These are phyloP conservation scores for Etheostoma cragini DNA, from an alignment of 2,113 vertebrate species.

Conservation along the genomic window DNA sequence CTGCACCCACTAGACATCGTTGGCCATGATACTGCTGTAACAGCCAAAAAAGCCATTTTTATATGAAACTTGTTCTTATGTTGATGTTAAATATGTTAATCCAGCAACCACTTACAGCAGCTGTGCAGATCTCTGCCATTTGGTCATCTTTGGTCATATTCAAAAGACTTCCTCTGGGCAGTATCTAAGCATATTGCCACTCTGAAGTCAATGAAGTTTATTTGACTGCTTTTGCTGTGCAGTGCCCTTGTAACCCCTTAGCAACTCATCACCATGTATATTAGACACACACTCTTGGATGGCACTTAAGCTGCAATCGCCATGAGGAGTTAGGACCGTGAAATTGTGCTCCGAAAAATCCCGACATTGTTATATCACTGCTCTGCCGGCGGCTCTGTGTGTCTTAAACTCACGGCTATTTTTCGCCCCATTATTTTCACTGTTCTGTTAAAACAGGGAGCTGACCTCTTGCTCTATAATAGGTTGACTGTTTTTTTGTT, in stretches of 20 bases:
- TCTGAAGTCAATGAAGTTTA: conserved; percentile 69
- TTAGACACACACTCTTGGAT: conserved; percentile 73
- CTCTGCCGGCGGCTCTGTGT: conserved; percentile 38
- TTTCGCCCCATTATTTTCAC: conserved; percentile 53
- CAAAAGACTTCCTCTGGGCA: conserved; percentile 62
- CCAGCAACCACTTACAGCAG: conserved; percentile 14
- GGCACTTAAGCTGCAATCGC: conserved; percentile 66
- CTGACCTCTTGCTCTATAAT: conserved; percentile 47
- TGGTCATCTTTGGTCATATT: conserved; percentile 50
- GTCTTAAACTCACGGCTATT: conserved; percentile 60
- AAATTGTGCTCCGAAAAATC: conserved; percentile 76
- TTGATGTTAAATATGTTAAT: conserved; percentile 55
- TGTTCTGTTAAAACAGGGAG: conserved; percentile 53
- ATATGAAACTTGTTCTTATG: neutral
- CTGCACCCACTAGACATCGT: neutral
- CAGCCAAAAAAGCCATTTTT: conserved; percentile 21
- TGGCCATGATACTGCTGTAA: conserved; percentile 5
- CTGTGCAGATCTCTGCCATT: conserved; percentile 39
- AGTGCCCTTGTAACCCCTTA: conserved; percentile 64
- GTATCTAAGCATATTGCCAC: conserved; percentile 55
- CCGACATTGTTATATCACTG: conserved; percentile 55
- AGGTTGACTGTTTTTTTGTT: conserved; percentile 23
- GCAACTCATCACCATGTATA: conserved; percentile 78
- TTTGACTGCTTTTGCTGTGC: conserved; percentile 64
- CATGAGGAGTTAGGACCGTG: conserved; percentile 67